A percentile compares a stretch with the other conserved stretches of the same genome.
These are phyloP conservation scores for Neogobius melanostomus DNA, from an alignment of 2,113 vertebrate species.

Conservation along the genomic window DNA sequence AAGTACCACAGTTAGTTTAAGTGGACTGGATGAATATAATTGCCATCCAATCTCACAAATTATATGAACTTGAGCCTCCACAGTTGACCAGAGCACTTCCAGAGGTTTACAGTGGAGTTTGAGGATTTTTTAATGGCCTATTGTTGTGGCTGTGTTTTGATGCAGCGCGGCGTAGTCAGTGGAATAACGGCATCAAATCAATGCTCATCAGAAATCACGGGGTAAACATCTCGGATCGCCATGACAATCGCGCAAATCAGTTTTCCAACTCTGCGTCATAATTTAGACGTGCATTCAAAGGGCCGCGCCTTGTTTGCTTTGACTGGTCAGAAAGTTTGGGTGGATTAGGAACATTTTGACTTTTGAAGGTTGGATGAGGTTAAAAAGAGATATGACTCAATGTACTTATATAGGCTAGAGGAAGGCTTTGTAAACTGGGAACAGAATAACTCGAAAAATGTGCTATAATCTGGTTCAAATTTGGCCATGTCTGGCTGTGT, in stretches of 20 bases:
- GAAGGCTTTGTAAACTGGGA: neutral
- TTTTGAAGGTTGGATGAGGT: constrained; percentile 1
- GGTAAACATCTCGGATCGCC: neutral
- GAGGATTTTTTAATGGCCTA: neutral
- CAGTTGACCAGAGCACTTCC: neutral
- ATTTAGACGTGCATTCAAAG: neutral
- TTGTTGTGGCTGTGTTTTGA: neutral
- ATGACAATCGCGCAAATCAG: constrained; percentile 8
- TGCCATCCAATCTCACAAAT: too few species aligned
- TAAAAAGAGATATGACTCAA: constrained; percentile 1
- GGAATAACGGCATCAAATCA: neutral
- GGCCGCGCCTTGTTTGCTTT: constrained; percentile 4
- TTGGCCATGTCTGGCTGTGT: too few species aligned
- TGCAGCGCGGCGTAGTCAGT: neutral
- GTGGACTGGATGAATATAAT: too few species aligned
- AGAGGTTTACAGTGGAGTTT: too few species aligned
- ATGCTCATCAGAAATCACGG: neutral
- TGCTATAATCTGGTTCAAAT: neutral
- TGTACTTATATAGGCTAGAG: neutral
- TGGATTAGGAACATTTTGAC: neutral
- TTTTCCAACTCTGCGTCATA: neutral
- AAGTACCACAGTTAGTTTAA: too few species aligned
- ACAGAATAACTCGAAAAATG: neutral
- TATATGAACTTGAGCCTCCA: neutral
- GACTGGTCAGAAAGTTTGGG: constrained; percentile 7